These are phyloP conservation scores for Girardinus metallicus DNA, from an alignment of 2,797 vertebrate genomes.

Conservation along the genomic window DNA sequence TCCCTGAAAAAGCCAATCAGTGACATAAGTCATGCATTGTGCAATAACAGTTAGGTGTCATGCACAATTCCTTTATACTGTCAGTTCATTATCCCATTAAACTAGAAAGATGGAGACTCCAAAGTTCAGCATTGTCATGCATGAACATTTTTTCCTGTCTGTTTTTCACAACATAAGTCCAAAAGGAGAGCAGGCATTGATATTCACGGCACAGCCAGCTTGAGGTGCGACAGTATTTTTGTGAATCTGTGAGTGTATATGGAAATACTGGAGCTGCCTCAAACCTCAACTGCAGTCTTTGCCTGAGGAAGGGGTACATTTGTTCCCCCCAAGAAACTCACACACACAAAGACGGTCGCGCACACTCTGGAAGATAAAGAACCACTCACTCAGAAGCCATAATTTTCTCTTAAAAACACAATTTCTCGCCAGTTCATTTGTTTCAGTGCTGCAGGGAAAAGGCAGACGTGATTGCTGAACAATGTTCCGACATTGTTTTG, in stretches of 20 bases:
- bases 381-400: conserved; percentile 66
- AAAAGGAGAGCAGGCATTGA: conserved; percentile 75
- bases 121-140: conserved; percentile 71
- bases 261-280: conserved; percentile 70
- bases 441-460: conserved; percentile 58
- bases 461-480: conserved; percentile 57
- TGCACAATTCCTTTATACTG: conserved; percentile 67
- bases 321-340: conserved; percentile 1
- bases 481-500: conserved; percentile 46
- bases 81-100: conserved; percentile 76
- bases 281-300: conserved; percentile 68
- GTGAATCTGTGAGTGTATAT: conserved; percentile 72
- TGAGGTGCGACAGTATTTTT: conserved; percentile 77
- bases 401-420: conserved; percentile 72
- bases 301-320: conserved; percentile 52
- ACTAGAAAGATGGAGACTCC: conserved; percentile 66
- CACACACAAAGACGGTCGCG: conserved; percentile 3
- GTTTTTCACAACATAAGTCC: conserved; percentile 70
- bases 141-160: conserved; percentile 75
- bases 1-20: conserved; percentile 66
- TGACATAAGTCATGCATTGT: conserved; percentile 67
- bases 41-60: conserved; percentile 67
- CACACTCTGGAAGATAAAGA: conserved; percentile 60
- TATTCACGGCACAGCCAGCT: conserved; percentile 75
- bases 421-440: conserved; percentile 71